Percentiles rank a stretch among this genome's conserved stretches.
Evolutionary conservation across 2,888 invertebrate genomes (phyloP).

Genomic region (Drosophila kuntzei): DNA sequence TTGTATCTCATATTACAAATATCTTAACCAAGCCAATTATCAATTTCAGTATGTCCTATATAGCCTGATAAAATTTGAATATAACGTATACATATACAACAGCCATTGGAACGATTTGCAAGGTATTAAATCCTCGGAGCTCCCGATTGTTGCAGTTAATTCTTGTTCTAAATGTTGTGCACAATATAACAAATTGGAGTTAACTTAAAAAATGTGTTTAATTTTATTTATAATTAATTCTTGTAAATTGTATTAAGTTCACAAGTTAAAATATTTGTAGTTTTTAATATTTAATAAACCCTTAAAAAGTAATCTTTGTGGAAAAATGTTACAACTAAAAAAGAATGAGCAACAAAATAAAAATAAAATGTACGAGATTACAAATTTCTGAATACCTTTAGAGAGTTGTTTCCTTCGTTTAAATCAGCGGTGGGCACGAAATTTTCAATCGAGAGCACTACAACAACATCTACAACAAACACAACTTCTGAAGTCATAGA

Average conservation of each 20-base stretch:
- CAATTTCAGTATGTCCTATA: not conserved
- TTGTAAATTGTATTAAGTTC: constrained; percentile 6
- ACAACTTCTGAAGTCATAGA: too few relatives aligned
- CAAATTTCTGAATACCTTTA: not conserved
- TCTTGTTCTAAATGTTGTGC: not conserved
- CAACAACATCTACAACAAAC: too few relatives aligned
- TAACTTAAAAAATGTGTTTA: not conserved
- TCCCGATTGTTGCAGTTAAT: constrained; percentile 3
- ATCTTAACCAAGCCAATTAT: not conserved
- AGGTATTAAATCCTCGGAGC: not conserved
- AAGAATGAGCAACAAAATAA: not conserved
- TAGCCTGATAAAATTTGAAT: not conserved
- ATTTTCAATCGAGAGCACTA: too few relatives aligned
- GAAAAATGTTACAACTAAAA: not conserved
- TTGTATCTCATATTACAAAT: not conserved
- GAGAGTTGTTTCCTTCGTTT: not conserved
- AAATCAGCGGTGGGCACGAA: too few relatives aligned
- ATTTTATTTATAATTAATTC: constrained; percentile 1
- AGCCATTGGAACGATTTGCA: constrained; percentile 6
- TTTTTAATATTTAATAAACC: not conserved
- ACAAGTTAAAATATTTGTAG: constrained; percentile 2
- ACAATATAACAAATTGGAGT: not conserved
- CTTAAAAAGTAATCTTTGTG: not conserved
- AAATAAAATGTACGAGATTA: not conserved
- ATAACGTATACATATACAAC: not conserved